These are phyloP conservation scores for Phrixothrix hirtus DNA, from an alignment of 2,888 invertebrate species.

Conservation along the genomic window DNA sequence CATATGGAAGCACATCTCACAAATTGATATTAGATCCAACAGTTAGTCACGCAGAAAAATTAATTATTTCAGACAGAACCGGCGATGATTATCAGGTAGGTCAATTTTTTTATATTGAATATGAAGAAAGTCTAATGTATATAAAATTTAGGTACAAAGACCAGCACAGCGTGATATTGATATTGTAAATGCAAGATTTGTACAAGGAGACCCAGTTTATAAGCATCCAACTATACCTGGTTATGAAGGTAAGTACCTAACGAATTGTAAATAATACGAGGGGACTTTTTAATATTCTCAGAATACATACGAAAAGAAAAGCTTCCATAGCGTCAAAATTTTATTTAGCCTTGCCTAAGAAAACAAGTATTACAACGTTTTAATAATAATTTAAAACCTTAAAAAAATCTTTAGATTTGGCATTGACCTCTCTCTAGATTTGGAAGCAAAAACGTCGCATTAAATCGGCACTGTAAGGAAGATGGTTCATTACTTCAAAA, in stretches of 20 bases:
- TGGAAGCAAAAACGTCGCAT: too few species aligned
- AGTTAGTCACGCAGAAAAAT: slow-evolving; percentile 71
- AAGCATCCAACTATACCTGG: slow-evolving; percentile 75
- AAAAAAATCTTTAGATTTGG: too few species aligned
- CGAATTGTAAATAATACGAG: too few species aligned
- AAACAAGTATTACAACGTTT: too few species aligned
- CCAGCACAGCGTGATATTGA: slow-evolving; percentile 71
- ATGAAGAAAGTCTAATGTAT: not conserved
- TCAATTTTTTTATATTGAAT: slow-evolving; percentile 11
- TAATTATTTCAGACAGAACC: slow-evolving; percentile 67
- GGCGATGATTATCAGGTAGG: slow-evolving; percentile 67
- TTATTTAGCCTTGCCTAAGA: too few species aligned
- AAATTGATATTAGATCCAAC: slow-evolving; percentile 75
- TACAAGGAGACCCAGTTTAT: slow-evolving; percentile 70
- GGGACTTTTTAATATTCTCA: too few species aligned
- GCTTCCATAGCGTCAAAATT: too few species aligned
- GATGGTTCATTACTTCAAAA: too few species aligned
- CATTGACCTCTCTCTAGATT: too few species aligned
- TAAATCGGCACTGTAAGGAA: too few species aligned
- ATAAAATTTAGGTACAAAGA: slow-evolving; percentile 58
- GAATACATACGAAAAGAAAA: too few species aligned
- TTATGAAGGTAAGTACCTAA: slow-evolving; percentile 75
- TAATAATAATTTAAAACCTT: too few species aligned
- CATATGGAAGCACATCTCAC: slow-evolving; percentile 74
- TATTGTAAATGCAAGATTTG: slow-evolving; percentile 65